Conservation (phyloP, 2,888 invertebrate genomes). For the Mimas tiliae region DNA sequence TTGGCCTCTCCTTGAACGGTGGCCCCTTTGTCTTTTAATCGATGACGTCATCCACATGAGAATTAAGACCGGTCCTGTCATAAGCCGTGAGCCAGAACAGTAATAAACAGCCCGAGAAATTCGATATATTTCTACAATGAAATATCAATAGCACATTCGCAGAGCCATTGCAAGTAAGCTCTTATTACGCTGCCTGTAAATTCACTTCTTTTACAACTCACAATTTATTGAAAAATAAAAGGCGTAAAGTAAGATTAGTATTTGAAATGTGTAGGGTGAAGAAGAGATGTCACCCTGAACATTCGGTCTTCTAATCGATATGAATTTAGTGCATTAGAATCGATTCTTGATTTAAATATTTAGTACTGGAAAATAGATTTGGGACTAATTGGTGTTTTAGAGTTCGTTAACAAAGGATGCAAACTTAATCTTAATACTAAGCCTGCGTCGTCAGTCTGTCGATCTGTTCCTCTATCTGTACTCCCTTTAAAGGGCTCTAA, state of each 20-base stretch:
- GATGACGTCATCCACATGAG: background rate
- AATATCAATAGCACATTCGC: conserved; percentile 2
- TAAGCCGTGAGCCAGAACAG: background rate
- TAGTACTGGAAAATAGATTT: no score
- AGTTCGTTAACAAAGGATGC: no score
- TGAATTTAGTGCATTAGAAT: background rate
- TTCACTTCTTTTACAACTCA: conserved; percentile 16
- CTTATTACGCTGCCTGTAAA: conserved; percentile 31
- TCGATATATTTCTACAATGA: background rate
- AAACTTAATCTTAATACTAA: no score
- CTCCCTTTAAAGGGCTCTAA: no score
- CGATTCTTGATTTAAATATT: background rate
- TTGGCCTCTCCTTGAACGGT: no score
- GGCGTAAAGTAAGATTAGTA: background rate
- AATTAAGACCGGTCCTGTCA: background rate
- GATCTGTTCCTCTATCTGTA: no score
- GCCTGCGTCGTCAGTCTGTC: no score
- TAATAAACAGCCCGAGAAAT: background rate
- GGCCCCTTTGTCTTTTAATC: background rate
- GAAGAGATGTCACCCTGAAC: background rate
- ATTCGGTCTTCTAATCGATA: background rate
- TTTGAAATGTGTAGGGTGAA: background rate
- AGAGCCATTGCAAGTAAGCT: conserved; percentile 6
- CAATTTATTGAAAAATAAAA: conserved; percentile 16
- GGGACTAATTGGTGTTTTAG: no score